A percentile compares a stretch with the other conserved stretches of the same genome.
phyloP scores from a whole-genome alignment of 2,888 invertebrate genomes.

The Lissonota sp. region DNA sequence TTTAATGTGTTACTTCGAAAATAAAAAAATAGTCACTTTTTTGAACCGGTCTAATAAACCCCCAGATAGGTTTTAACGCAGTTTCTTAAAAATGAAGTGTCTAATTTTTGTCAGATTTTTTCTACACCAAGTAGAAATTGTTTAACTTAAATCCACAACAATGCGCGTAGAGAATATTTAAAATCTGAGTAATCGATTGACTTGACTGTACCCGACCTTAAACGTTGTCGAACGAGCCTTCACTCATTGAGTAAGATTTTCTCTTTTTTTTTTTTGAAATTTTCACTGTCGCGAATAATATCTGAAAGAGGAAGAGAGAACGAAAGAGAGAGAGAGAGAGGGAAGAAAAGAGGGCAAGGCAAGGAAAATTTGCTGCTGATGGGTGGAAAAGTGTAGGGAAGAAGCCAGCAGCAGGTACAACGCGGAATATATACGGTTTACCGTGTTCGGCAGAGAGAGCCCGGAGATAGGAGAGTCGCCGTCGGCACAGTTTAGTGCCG shows the following conservation, averaged over 20 bases:
- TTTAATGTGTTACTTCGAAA: no score
- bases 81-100: no score
- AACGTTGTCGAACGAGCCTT: constrained; percentile 52
- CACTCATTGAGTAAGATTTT: constrained; percentile 13
- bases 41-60: no score
- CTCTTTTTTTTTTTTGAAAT: constrained; percentile 36
- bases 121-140: no score
- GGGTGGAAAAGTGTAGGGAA: background rate
- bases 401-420: constrained; percentile 44
- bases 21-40: no score
- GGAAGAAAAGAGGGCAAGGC: background rate
- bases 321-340: constrained; percentile 2
- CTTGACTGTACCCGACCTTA: constrained; percentile 23
- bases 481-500: constrained; percentile 63
- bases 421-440: constrained; percentile 41
- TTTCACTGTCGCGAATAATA: constrained; percentile 28
- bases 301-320: background rate
- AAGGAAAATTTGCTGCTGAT: no score
- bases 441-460: constrained; percentile 25
- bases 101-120: no score
- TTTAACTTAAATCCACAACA: no score
- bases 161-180: no score
- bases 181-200: no score
- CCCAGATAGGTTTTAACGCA: no score
- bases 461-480: constrained; percentile 44